A percentile compares a stretch with the other conserved stretches of the same genome.
Conservation (phyloP, 2,797 vertebrate species). For the Epinephelus malabaricus region DNA sequence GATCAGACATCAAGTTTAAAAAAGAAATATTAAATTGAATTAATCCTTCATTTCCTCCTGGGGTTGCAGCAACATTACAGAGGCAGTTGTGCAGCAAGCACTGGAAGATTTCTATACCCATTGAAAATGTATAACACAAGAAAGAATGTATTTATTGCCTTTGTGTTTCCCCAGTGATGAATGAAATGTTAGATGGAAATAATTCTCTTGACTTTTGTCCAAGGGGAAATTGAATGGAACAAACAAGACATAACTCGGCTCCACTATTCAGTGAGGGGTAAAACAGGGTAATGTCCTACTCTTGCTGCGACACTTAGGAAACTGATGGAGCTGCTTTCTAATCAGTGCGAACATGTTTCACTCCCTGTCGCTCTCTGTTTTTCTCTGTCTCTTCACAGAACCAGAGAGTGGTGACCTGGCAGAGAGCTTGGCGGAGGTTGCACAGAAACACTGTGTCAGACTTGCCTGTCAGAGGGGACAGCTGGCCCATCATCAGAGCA, state of each 20-base stretch:
- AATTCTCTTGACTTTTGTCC: constrained; percentile 15
- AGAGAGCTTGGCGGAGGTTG: constrained; percentile 77
- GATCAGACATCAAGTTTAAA: background rate
- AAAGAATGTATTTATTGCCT: constrained; percentile 7
- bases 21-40: background rate
- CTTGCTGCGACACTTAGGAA: constrained; percentile 35
- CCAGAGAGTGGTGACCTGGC: constrained; percentile 83
- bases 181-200: constrained; percentile 28
- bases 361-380: constrained; percentile 43
- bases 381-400: constrained; percentile 82
- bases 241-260: constrained; percentile 32
- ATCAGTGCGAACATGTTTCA: constrained; percentile 57
- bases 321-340: constrained; percentile 47
- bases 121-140: background rate
- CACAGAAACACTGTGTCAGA: constrained; percentile 78
- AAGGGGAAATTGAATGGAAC: constrained; percentile 18
- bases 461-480: constrained; percentile 80
- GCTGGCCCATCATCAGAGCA: constrained; percentile 71
- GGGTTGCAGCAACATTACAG: background rate
- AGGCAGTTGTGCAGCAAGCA: background rate
- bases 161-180: constrained; percentile 18
- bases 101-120: background rate
- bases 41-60: background rate
- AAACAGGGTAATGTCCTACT: constrained; percentile 37
- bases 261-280: constrained; percentile 15